phyloP scores from a whole-genome alignment of 2,888 invertebrate species.

The Platycheirus albimanus region DNA sequence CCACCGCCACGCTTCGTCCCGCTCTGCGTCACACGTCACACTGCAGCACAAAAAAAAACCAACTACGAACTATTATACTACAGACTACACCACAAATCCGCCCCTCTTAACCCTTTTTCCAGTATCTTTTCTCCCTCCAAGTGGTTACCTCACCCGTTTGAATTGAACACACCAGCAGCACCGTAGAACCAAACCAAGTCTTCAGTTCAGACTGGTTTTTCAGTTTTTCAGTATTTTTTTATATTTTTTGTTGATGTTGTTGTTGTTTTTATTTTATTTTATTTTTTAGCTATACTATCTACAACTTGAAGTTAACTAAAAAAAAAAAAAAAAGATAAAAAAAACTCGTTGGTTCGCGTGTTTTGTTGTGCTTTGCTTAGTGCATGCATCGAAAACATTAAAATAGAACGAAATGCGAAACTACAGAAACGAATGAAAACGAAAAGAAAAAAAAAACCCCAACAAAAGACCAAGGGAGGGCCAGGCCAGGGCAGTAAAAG shows the following conservation, averaged over 20 bases:
- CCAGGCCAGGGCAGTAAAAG: no score
- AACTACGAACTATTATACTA: no score
- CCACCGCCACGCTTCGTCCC: neutral
- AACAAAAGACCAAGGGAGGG: constrained; percentile 23
- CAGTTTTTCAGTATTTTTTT: no score
- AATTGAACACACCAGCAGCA: constrained; percentile 27
- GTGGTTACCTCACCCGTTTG: constrained; percentile 69
- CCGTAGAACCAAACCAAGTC: constrained; percentile 57
- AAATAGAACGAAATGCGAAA: constrained; percentile 74
- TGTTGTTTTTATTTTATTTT: neutral
- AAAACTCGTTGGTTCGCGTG: constrained; percentile 56
- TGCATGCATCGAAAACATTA: constrained; percentile 70
- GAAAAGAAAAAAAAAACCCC: constrained; percentile 57
- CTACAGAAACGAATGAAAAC: constrained; percentile 49
- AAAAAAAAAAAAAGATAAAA: no score
- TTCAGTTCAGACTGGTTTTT: constrained; percentile 60
- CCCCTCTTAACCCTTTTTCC: constrained; percentile 30
- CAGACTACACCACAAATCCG: constrained; percentile 5
- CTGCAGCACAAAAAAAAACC: neutral
- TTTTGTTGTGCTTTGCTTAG: constrained; percentile 48
- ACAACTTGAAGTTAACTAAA: constrained; percentile 31
- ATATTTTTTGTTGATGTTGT: constrained; percentile 36
- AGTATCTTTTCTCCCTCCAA: constrained; percentile 6
- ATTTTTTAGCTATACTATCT: constrained; percentile 31
- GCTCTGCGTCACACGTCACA: neutral